Evolutionary conservation across 2,113 vertebrate species (phyloP).

Genomic region (Trochalopteron elliotii): DNA sequence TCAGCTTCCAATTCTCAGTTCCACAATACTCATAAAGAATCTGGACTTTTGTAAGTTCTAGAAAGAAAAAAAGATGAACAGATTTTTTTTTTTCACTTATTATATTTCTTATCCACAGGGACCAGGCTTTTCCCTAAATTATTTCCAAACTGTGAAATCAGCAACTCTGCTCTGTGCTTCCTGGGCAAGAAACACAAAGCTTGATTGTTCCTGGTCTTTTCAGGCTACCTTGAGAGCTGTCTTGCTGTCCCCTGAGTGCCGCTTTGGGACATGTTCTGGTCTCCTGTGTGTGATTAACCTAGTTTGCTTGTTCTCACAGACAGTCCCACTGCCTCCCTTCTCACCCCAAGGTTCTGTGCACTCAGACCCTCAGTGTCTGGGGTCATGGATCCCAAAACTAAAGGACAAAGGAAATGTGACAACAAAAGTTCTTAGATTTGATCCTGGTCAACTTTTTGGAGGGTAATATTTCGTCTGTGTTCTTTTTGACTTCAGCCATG

Average conservation of each 20-base stretch:
- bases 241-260: neutral
- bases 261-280: neutral
- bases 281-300: neutral
- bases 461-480: neutral
- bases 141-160: constrained; percentile 54
- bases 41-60: constrained; percentile 3
- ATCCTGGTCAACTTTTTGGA: neutral
- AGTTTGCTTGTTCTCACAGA: neutral
- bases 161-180: neutral
- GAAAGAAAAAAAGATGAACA: constrained; percentile 31
- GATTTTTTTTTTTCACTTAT: neutral
- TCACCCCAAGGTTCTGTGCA: neutral
- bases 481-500: neutral
- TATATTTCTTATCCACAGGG: constrained; percentile 27
- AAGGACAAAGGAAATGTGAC: neutral
- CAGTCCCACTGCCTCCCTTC: neutral
- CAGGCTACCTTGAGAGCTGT: neutral
- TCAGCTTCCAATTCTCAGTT: constrained; percentile 38
- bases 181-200: constrained; percentile 4
- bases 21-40: neutral
- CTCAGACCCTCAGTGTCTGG: neutral
- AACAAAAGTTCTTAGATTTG: neutral
- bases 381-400: neutral
- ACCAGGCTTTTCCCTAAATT: constrained; percentile 51
- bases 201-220: neutral